Evolutionary conservation across 2,888 invertebrate genomes (phyloP), one percentile per base, ranked within the genome.

Genomic region (Epirrhoe alternata): DNA sequence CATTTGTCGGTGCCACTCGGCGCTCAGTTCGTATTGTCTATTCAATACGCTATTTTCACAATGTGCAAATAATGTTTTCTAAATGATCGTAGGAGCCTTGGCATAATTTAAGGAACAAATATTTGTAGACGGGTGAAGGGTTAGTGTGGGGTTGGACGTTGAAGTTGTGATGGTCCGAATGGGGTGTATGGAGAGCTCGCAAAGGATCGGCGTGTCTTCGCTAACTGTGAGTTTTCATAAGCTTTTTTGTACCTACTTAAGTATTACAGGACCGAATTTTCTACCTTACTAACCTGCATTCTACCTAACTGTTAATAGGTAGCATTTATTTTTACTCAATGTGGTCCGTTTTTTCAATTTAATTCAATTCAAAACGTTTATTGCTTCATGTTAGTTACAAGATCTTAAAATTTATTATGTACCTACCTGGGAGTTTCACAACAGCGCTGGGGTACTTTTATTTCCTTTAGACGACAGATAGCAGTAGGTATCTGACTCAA

Each of bases 111-210:
- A 8, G n/a, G 30, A 52, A 16, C 12, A 62, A 47, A 35, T 35
- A n/a, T 24, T n/a, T 12, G 2, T 12, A 30, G 12, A 14, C 7
- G 24, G 24, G 51, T 38, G n/a, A 30, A 51, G n/a, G 7, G n/a
- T 72, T 69, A 69, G 49, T 58, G 59, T 68, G 30, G 62, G 12
- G 56, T 54, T 42, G 58, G 55, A 61, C 47, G 55, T 24, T 17
- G 71, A 69, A 73, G 66, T 31, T 76, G 80, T 81, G 64, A 76
- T 82, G 87, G 68, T 75, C 58, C 67, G 75, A 64, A 92, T 92
- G 92, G 92, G 92, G 71, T 91, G 92, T 70, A 80, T 86, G 76
- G 79, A 83, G 64, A 89, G 91, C 73, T 78, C 87, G 30, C 82
- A 82, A 55, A 83, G 83, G 70, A 74, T 82, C 49, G 76, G 79